Base-by-base conservation (phyloP, 2,113 vertebrate genomes). In the Trematocara zebra region DNA sequence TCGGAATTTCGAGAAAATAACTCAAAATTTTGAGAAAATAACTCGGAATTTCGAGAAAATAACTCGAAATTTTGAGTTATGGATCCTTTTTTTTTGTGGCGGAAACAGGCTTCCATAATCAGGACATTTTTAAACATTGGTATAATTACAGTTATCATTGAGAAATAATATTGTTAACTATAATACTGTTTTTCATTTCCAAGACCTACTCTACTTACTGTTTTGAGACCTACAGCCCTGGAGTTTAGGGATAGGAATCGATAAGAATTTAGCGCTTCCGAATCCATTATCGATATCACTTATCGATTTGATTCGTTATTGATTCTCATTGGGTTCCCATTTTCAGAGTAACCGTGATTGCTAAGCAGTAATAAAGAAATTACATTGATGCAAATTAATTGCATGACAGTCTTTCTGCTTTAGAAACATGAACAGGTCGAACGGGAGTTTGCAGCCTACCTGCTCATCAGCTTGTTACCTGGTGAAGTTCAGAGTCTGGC, bases 201-300 rank as follows among this genome's bases (percentile, higher is more conserved):
- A 61, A 35, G 57, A 33, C 5, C 57, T 35, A 7, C 15, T 61
- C 15, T 0, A 35, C 31, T 61, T 35, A 18, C 31, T 2, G 17
- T 35, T 61, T 18, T 61, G 1, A 61, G 28, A 61, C 28, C 56
- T 33, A 0, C 5, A 59, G 28, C 8, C 1, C 57, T 61, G 57
- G 5, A 61, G 15, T 61, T 35, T 35, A 35, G 57, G 57, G 31
- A 61, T 0, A 61, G 57, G 17, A 61, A 61, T 35, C 18, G 28
- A 61, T 0, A 35, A 18, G 2, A 61, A 11, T 61, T 61, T 4
- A 61, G 15, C 1, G 0, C 14, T 35, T 61, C 28, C 0, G 8
- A 11, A 33, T 61, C 57, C 28, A 33, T 18, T 61, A 10, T 59
- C 8, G 0, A 17, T 59, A 59, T 59, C 28, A 59, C 56, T 18